A percentile compares a stretch with the other conserved stretches of the same genome.
phyloP scores from a whole-genome alignment of 2,113 vertebrate genomes.

The Gnathonemus longibarbis region DNA sequence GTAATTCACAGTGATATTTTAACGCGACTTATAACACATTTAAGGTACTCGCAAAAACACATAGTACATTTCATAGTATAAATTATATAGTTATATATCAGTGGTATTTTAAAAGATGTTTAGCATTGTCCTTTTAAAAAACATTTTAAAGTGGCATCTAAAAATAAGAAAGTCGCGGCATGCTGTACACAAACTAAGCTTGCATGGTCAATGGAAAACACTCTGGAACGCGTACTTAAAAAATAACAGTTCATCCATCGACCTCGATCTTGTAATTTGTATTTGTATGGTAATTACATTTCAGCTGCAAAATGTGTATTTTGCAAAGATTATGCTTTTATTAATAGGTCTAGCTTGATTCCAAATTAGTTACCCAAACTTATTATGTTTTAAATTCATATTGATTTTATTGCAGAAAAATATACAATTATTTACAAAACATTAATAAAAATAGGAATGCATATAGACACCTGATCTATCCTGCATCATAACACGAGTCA shows the following conservation, averaged over 20 bases:
- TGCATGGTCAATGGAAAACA: background rate
- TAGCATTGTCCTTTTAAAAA: background rate
- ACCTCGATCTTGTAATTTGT: background rate
- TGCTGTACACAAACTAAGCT: background rate
- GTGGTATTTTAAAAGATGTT: background rate
- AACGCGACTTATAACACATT: background rate
- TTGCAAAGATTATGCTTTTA: background rate
- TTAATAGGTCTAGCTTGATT: background rate
- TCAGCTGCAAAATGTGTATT: background rate
- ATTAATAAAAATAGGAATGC: constrained; percentile 86
- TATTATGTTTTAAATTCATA: constrained; percentile 55
- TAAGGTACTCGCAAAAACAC: background rate
- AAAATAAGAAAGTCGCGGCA: background rate
- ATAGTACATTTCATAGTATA: background rate
- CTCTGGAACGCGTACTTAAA: background rate
- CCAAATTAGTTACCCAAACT: constrained; percentile 5
- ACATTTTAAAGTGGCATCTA: background rate
- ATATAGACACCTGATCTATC: constrained; percentile 85
- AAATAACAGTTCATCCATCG: background rate
- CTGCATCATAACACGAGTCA: constrained; percentile 79
- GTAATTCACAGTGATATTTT: background rate
- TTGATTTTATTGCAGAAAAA: constrained; percentile 93
- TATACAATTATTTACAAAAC: constrained; percentile 95
- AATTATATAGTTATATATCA: background rate
- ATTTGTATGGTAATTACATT: background rate